A percentile compares a stretch with the other conserved stretches of the same genome.
These are phyloP conservation scores for Luehdorfia chinensis DNA, from an alignment of 1,140 invertebrate genomes.

Conservation along the genomic window DNA sequence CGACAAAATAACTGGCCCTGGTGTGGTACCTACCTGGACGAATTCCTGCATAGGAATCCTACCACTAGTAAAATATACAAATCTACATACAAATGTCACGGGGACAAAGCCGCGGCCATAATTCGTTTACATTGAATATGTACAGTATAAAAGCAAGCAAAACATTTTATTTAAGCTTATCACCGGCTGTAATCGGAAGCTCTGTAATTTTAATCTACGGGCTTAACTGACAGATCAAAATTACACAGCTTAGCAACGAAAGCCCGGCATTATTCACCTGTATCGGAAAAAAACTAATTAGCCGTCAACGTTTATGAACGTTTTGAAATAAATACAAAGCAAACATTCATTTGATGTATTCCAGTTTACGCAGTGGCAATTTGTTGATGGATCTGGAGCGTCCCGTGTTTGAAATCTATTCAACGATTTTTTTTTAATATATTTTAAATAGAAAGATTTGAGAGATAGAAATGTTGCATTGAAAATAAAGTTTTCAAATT, in stretches of 20 bases:
- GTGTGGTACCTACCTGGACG: too few species aligned
- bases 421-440: slow-evolving; percentile 1
- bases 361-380: slow-evolving; percentile 11
- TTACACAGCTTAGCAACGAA: not conserved
- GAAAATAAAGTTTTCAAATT: slow-evolving; percentile 9
- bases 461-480: slow-evolving; percentile 2
- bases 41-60: too few species aligned
- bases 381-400: slow-evolving; percentile 11
- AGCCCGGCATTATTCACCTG: not conserved
- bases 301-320: slow-evolving; percentile 1
- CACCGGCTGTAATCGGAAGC: too few species aligned
- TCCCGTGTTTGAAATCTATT: slow-evolving; percentile 13
- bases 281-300: slow-evolving; percentile 3
- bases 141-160: too few species aligned
- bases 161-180: too few species aligned
- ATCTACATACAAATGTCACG: too few species aligned
- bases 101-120: too few species aligned
- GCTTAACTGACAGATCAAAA: too few species aligned
- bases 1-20: too few species aligned
- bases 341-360: slow-evolving; percentile 13
- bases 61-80: too few species aligned
- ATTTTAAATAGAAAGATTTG: slow-evolving; percentile 4
- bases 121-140: too few species aligned
- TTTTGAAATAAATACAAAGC: slow-evolving; percentile 4
- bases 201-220: too few species aligned